Evolutionary conservation across 2,113 vertebrate species (phyloP).

Genomic region (Tonatia bakeri): DNA sequence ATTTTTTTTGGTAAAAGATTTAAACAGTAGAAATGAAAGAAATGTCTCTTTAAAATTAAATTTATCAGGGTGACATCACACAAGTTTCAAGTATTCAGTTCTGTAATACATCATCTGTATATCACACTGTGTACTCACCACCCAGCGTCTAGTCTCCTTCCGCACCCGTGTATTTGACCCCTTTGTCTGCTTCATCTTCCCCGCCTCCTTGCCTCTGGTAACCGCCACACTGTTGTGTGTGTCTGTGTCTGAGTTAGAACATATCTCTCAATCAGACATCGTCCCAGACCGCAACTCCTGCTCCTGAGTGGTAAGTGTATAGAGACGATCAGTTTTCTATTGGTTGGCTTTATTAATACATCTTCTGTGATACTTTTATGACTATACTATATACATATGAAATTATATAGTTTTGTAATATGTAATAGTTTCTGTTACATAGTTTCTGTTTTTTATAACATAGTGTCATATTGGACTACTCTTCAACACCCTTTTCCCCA

Average conservation of each 20-base stretch:
- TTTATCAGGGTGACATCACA: neutral
- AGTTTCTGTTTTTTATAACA: neutral
- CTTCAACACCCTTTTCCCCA: neutral
- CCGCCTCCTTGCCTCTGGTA: neutral
- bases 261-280: neutral
- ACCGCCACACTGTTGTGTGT: neutral
- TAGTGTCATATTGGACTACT: neutral
- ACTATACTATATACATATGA: neutral
- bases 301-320: neutral
- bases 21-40: neutral
- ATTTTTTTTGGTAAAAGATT: neutral
- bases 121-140: neutral
- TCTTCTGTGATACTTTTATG: neutral
- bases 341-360: neutral
- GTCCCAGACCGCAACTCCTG: neutral
- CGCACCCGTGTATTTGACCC: neutral
- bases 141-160: neutral
- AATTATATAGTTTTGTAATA: neutral
- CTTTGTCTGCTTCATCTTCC: neutral
- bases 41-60: neutral
- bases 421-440: neutral
- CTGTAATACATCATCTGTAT: neutral
- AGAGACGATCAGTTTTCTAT: neutral
- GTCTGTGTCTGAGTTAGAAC: neutral
- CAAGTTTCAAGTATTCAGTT: neutral